Base-by-base conservation (phyloP, 2,888 invertebrate genomes). In the Athalia rosae region DNA sequence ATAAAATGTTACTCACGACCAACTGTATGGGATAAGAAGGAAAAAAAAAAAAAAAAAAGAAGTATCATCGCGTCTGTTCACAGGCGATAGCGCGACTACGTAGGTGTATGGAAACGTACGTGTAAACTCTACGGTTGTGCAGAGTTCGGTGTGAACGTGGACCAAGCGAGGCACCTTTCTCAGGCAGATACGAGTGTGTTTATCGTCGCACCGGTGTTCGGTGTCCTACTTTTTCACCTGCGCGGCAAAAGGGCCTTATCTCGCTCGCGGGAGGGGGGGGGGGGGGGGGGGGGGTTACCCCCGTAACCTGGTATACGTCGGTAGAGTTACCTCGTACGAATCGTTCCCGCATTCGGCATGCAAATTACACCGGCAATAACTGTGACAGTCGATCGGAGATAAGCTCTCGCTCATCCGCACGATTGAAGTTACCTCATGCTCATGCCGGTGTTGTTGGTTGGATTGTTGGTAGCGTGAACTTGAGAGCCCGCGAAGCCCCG, bases 181-280 rank as follows among this genome's bases (percentile, higher is more conserved):
- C 74, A n/a, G n/a, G n/a, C n/a, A 74, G 74, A 61, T 74, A 62
- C 50, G 41, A 7, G 28, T 4, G 15, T 61, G 61, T 74, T 74
- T 74, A 74, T 74, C 61, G 53, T 13, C 28, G 50, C 11, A 5
- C 74, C 48, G 74, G 59, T 74, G 61, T 74, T 71, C 48, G 28
- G 74, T 61, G 74, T 74, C 74, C 74, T 74, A 74, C 74, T 74
- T 74, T 74, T 74, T 74, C 74, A 74, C 74, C 74, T 62, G 47
- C 48, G 15, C 59, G 74, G 61, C 59, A 62, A 56, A 28, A 58
- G 67, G 56, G 48, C n/a, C 74, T 74, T 74, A 74, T 74, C 74
- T 74, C n/a, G n/a, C n/a, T 58, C 56, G 69, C 43, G 56, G 4
- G 45, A n/a, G n/a, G n/a, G n/a, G n/a, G n/a, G n/a, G n/a, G n/a